Evolutionary conservation across 2,797 vertebrate species (phyloP), one percentile per base, ranked within the genome.

Genomic region (Eremophila alpestris): DNA sequence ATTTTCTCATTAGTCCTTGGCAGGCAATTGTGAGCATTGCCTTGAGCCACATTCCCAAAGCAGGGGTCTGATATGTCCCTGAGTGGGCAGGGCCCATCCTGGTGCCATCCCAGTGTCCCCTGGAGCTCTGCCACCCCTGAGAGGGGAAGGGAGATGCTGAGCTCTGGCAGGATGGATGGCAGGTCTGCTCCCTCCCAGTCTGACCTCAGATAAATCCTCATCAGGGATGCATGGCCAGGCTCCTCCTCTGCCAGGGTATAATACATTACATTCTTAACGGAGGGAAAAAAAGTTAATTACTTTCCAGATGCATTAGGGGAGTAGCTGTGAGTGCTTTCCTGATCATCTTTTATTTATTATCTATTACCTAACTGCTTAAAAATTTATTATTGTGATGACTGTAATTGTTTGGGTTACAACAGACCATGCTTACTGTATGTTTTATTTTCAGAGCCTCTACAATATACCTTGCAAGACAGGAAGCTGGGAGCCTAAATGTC

Each of bases 281-380:
- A 70, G 70, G 46, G 38, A 38, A 38, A 34, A 80, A 91, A 91
- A 95, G 95, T 94, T 96, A 95, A 97, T 97, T 97, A 97, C 91
- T 96, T 97, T 97, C 90, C 83, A 96, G 80, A 95, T 97, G 76
- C 95, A 97, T 96, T 96, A 95, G 91, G 23, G 96, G 73, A 94
- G 87, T 90, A 96, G 78, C 71, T 71, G 74, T 84, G 78, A 97
- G 84, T 90, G 87, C 91, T 94, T 95, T 95, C 90, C 83, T 93
- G 64, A 93, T 97, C 94, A 98, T 98, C 84, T 97, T 96, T 98
- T 97, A 98, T 98, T 98, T 96, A 98, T 92, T 87, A 97, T 96
- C 92, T 95, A 96, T 96, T 97, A 96, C 78, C 94, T 82, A 96
- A 85, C 94, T 97, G 92, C 96, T 98, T 97, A 97, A 98, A 97